Evolutionary conservation across 2,113 vertebrate genomes (phyloP).

Genomic region (Pelmatolapia mariae): DNA sequence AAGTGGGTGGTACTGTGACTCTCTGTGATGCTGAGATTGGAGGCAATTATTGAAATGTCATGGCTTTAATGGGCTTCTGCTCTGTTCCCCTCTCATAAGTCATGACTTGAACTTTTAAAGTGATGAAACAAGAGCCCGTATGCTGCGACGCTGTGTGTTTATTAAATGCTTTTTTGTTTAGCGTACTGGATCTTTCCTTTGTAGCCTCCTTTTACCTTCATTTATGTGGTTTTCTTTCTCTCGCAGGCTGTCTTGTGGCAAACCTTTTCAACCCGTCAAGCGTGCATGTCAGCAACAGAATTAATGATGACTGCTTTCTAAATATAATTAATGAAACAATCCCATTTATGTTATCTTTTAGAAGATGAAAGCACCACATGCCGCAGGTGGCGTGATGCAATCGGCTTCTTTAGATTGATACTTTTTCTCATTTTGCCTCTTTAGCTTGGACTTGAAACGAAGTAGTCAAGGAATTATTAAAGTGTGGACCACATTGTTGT

Average conservation of each 20-base stretch:
- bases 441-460: neutral
- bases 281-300: neutral
- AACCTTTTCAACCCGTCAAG: neutral
- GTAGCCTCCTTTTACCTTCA: neutral
- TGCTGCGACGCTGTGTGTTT: neutral
- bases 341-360: neutral
- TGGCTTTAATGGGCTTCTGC: conserved; percentile 41
- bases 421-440: neutral
- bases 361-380: neutral
- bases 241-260: neutral
- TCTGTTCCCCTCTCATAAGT: conserved; percentile 10
- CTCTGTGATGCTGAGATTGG: conserved; percentile 51
- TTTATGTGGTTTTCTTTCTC: neutral
- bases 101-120: conserved; percentile 36
- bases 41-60: conserved; percentile 66
- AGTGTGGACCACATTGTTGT: neutral
- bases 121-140: neutral
- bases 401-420: neutral
- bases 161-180: neutral
- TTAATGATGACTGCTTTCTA: neutral
- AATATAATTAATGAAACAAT: neutral
- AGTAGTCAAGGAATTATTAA: neutral
- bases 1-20: conserved; percentile 23
- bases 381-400: neutral
- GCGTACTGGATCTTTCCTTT: neutral